Conservation (phyloP, 2,797 vertebrate genomes). For the Cyclopterus lumpus region DNA sequence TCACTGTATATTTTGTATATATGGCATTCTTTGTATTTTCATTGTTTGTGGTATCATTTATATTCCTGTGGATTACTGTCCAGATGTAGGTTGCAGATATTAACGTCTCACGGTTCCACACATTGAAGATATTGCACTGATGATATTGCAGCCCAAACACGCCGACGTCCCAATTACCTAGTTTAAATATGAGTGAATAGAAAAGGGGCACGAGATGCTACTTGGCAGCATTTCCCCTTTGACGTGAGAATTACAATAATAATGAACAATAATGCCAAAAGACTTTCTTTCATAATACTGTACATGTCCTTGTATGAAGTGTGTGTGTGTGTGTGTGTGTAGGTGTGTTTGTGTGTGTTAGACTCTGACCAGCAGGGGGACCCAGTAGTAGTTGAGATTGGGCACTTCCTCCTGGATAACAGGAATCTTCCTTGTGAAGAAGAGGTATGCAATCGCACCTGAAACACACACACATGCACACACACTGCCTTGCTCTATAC, state of each 20-base stretch:
- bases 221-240: too few species aligned
- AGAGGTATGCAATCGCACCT: constrained; percentile 89
- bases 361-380: constrained; percentile 90
- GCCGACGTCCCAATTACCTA: not conserved
- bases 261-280: not conserved
- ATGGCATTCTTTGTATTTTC: too few species aligned
- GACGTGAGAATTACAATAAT: not conserved
- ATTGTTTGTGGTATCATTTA: too few species aligned
- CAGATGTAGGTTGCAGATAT: not conserved
- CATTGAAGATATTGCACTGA: not conserved
- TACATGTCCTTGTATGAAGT: not conserved
- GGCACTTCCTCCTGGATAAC: constrained; percentile 85
- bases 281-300: not conserved
- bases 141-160: not conserved
- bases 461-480: constrained; percentile 49
- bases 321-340: not conserved
- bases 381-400: constrained; percentile 90
- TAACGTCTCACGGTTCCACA: too few species aligned
- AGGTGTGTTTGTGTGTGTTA: not conserved
- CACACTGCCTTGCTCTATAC: not conserved
- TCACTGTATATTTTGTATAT: too few species aligned
- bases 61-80: not conserved
- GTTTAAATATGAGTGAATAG: not conserved
- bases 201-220: too few species aligned
- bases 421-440: constrained; percentile 88